Base-by-base conservation (phyloP, 1,140 invertebrate species). In the Telenomus remus region DNA sequence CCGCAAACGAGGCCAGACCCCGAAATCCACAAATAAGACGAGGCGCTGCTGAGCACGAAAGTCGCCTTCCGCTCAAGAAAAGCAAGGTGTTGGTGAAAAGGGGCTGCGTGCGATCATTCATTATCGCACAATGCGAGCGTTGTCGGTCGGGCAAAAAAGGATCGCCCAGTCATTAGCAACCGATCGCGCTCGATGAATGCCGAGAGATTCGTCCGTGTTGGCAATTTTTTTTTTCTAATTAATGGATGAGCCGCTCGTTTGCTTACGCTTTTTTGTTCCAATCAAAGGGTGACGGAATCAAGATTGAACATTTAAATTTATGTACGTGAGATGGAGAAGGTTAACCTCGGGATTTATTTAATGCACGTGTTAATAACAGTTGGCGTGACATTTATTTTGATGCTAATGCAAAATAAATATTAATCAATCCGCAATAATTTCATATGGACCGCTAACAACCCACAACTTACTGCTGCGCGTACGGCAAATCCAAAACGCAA, bases 1-100 rank as follows among this genome's bases (percentile, higher is more conserved):
- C 75, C 74, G 54, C 74, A 78, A 78, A 83, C 75, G 77, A 76
- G 79, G 76, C 72, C 75, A 64, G 71, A 69, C 72, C 79, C 48
- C 19, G 19, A 79, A 79, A 74, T 81, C 76, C 66, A 33, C 55
- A 76, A 78, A 80, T 75, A 78, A 76, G 79, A 77, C 59, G 64
- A 39, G 48, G 43, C 49, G 48, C 64, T 48, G 34, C 51, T 16
- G 51, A 12, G 60, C 46, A 66, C 51, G 59, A 72, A 69, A 68
- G 54, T 50, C 42, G 42, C n/a, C 47, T 61, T 43, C 60, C 34
- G 50, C 10, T 13, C 33, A 59, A 70, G 60, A 70, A 59, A 47
- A 48, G 27, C 39, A 63, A 42, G 48, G 49, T 35, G 15, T 47
- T 10, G 11, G 39, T 1, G 56, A 15, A 42, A 42, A 10, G 43